A percentile compares a stretch with the other conserved stretches of the same genome.
Conservation (phyloP, 2,113 vertebrate species). For the Vulpes ferrilata region DNA sequence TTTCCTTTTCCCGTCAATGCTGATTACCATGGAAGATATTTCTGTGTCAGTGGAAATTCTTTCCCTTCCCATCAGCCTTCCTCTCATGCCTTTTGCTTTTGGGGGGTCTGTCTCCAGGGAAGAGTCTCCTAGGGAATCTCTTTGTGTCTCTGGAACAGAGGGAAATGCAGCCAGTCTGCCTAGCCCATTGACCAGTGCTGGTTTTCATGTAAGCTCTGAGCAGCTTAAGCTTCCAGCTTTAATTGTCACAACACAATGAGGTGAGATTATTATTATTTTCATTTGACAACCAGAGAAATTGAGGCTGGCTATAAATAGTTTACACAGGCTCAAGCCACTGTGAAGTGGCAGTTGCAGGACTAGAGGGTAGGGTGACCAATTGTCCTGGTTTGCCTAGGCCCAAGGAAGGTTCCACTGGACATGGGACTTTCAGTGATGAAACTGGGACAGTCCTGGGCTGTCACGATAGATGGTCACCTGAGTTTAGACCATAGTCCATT, state of each 20-base stretch:
- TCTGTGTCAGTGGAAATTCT: constrained; percentile 84
- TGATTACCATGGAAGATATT: constrained; percentile 84
- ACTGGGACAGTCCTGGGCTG: not conserved
- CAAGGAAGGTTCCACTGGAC: no score
- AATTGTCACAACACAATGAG: not conserved
- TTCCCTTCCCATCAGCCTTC: constrained; percentile 70
- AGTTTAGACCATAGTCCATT: not conserved
- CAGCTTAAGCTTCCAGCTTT: not conserved
- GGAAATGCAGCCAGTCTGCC: accelerated
- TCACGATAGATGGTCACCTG: not conserved
- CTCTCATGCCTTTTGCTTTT: constrained; percentile 76
- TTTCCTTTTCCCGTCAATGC: constrained; percentile 85
- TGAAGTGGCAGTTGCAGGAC: not conserved
- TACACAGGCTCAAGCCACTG: not conserved
- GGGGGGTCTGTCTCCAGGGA: constrained; percentile 65
- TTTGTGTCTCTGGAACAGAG: not conserved
- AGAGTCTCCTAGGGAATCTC: not conserved
- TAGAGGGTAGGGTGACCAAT: no score
- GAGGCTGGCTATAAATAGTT: not conserved
- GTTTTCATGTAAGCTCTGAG: not conserved
- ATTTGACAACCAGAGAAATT: not conserved
- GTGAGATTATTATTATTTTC: not conserved
- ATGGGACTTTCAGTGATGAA: not conserved
- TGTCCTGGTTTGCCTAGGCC: not conserved
- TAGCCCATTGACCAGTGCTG: not conserved